Evolutionary conservation across 2,797 vertebrate genomes (phyloP), one percentile per base, ranked within the genome.

Genomic region (Hippoglossus hippoglossus): DNA sequence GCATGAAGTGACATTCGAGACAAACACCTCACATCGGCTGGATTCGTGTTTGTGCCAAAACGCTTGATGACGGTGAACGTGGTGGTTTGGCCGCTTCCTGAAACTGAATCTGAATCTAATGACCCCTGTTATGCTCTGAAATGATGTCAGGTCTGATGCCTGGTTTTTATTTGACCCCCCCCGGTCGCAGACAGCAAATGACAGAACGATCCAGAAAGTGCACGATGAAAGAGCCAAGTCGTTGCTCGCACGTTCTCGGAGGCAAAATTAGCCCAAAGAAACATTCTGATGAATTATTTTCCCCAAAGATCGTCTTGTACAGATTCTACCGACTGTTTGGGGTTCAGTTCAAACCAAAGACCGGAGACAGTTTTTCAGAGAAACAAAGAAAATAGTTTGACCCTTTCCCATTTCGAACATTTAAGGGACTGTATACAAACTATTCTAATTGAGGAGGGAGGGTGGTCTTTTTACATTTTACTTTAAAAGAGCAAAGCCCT

Each of bases 301-400:
- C 25, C 36, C 80, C 51, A 73, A 70, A 85, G 65, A 82, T 80
- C 71, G 73, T 65, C 76, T 47, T 41, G 69, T 21, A 58, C 83
- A 36, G 34, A 36, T 9, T 36, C 34, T 36, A 10, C 11, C 34
- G 34, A 12, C 34, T 10, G 34, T 36, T 28, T 7, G 28, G 28
- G 28, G 4, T 28, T 85, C 75, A 66, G 44, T 78, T 81, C 47
- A 73, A 89, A 71, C 89, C 89, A 90, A 91, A 91, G 86, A 88
- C 53, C 62, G 31, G 61, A 72, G 53, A 56, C 60, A 47, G 56
- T 72, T 74, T 71, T 63, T 59, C 34, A 63, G 58, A 71, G 28
- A 31, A 31, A 31, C 28, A 31, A 31, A 1, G 34, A 9, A 12
- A 36, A 36, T 36, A 12, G 34, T 36, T 36, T 36, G 2, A 36